Conservation (phyloP, 2,888 invertebrate species). For the Empis livida region DNA sequence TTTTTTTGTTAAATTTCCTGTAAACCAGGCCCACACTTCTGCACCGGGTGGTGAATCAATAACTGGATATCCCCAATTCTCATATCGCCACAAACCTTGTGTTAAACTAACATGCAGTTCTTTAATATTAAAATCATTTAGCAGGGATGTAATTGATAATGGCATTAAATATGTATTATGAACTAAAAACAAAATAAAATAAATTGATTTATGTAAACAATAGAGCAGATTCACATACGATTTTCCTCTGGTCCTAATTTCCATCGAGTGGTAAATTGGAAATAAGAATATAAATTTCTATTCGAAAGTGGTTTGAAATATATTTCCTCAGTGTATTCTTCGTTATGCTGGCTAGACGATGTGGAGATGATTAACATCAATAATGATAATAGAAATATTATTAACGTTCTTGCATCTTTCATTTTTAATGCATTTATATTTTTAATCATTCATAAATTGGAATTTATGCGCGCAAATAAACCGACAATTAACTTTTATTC, state of each 20-base stretch:
- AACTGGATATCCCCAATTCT: slow-evolving; percentile 89
- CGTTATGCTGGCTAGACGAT: slow-evolving; percentile 31
- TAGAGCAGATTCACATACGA: slow-evolving; percentile 40
- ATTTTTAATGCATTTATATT: no score
- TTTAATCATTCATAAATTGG: no score
- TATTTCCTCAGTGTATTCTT: slow-evolving; percentile 78
- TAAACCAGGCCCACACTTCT: slow-evolving; percentile 90
- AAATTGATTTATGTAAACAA: background rate
- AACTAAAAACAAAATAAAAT: slow-evolving; percentile 44
- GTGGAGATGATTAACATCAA: no score
- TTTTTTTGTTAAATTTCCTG: slow-evolving; percentile 33
- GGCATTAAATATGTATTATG: slow-evolving; percentile 80
- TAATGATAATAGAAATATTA: no score
- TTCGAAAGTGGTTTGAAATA: slow-evolving; percentile 71
- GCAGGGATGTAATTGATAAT: slow-evolving; percentile 75
- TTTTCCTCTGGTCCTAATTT: slow-evolving; percentile 43
- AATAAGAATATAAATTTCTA: slow-evolving; percentile 77
- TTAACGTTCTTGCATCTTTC: no score
- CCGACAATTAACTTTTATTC: no score
- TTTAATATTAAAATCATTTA: slow-evolving; percentile 69
- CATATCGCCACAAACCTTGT: slow-evolving; percentile 87
- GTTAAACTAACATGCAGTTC: slow-evolving; percentile 87
- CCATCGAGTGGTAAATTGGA: slow-evolving; percentile 81
- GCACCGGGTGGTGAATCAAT: slow-evolving; percentile 85
- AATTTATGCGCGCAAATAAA: no score